Conservation (phyloP, 1,140 invertebrate species). For the Rhynchophorus ferrugineus region DNA sequence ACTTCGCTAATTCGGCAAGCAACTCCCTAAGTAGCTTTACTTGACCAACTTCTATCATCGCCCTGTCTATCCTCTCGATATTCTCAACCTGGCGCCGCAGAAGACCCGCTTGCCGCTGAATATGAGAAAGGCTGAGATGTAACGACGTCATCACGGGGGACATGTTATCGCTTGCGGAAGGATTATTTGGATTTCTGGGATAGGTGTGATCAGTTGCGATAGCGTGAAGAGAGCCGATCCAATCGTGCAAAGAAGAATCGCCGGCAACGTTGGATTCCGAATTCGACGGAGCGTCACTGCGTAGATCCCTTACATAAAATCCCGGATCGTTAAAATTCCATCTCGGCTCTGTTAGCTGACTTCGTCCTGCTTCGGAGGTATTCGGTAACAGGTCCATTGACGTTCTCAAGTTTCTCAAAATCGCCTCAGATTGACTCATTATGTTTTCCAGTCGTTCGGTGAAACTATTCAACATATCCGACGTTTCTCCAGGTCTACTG, state of each 20-base stretch:
- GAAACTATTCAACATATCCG: slow-evolving; percentile 36
- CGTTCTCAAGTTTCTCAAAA: slow-evolving; percentile 34
- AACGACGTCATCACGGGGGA: slow-evolving; percentile 35
- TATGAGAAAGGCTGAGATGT: slow-evolving; percentile 35
- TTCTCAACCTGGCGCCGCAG: slow-evolving; percentile 34
- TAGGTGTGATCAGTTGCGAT: slow-evolving; percentile 38
- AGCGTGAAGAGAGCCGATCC: slow-evolving; percentile 15
- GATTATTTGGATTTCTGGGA: slow-evolving; percentile 31
- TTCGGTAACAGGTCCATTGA: slow-evolving; percentile 31
- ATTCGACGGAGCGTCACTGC: slow-evolving; percentile 7
- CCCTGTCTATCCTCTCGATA: slow-evolving; percentile 38
- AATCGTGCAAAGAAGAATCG: not conserved
- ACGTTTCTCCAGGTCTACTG: slow-evolving; percentile 29
- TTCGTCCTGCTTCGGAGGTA: slow-evolving; percentile 7
- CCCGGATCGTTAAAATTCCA: slow-evolving; percentile 28
- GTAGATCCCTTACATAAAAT: slow-evolving; percentile 31
- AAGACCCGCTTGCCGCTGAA: slow-evolving; percentile 35
- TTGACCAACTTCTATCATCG: slow-evolving; percentile 44
- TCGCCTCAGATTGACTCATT: slow-evolving; percentile 36
- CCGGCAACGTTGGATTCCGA: not conserved
- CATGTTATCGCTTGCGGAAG: slow-evolving; percentile 23
- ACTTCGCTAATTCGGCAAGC: slow-evolving; percentile 54
- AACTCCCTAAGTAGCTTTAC: slow-evolving; percentile 54
- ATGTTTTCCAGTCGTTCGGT: slow-evolving; percentile 37
- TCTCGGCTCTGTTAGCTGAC: slow-evolving; percentile 6